Evolutionary conservation across 2,888 invertebrate genomes (phyloP), one percentile per base, ranked within the genome.

Genomic region (Oscheius sp.): DNA sequence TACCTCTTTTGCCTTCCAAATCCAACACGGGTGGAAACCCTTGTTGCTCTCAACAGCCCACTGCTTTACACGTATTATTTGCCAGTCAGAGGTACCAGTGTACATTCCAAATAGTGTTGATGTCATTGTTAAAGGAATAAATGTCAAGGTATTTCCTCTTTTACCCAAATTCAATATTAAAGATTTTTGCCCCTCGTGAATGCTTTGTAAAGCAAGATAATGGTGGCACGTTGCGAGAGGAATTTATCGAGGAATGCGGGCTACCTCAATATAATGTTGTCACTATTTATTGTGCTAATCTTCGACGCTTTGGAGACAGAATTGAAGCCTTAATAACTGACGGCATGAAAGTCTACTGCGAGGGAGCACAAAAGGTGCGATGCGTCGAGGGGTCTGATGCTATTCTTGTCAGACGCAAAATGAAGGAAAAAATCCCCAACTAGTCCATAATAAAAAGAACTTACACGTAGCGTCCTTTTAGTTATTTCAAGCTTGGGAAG

Each of bases 1-100:
- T 2, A 29, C 15, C 20, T 23, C 23, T 8, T 42, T 61, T 15
- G 61, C 61, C 52, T 52, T 55, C 20, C 48, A 75, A 73, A 70
- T 75, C n/a, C 25, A 73, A 12, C 70, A 73, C 58, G 75, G 75
- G 17, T 75, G 75, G 75, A 57, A 70, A 12, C 75, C 75, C 17
- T 65, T 75, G n/a, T 29, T 73, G 6, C 55, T 73, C 20, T 71
- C 75, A 10, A 75, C 75, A 15, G 75, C 75, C 23, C 45, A 72
- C 55, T 75, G 73, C 31, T 75, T 75, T 48, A 68, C 71, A 29
- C 70, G 71, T 29, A 45, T 75, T 3, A 58, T 68, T 8, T 69
- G 64, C 29, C 69, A 37, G 34, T 42, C 48, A 4, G n/a, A 46
- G 8, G 68, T 63, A 17, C 73, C 75, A 3, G 53, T 73, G 29